Evolutionary conservation across 2,797 vertebrate species (phyloP).

Genomic region (Spinibarbus caldwelli): DNA sequence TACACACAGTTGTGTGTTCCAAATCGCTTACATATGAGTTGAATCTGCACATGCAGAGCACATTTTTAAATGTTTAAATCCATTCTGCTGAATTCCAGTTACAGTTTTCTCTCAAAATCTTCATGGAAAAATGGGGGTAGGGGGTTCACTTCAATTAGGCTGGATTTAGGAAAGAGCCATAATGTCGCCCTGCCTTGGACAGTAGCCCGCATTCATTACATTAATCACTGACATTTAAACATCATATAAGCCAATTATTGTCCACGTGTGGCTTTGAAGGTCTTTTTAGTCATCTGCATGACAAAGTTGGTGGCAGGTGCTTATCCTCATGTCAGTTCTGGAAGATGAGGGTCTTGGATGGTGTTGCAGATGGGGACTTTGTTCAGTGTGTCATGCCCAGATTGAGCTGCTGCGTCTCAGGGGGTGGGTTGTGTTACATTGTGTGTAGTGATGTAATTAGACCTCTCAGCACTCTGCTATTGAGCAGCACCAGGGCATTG

Average conservation of each 20-base stretch:
- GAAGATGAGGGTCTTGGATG: conserved; percentile 7
- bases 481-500: conserved; percentile 57
- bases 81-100: neutral
- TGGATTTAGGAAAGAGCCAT: neutral
- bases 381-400: conserved; percentile 51
- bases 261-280: neutral
- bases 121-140: too few species aligned
- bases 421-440: conserved; percentile 68
- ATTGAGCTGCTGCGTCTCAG: conserved; percentile 64
- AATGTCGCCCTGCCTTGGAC: conserved; percentile 4
- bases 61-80: neutral
- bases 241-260: neutral
- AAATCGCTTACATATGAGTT: too few species aligned
- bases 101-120: neutral
- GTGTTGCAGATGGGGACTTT: conserved; percentile 39
- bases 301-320: conserved; percentile 24
- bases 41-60: too few species aligned
- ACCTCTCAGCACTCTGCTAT: conserved; percentile 60
- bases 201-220: neutral
- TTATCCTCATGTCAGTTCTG: neutral
- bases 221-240: conserved; percentile 19
- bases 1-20: neutral
- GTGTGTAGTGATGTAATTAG: conserved; percentile 73
- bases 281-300: neutral
- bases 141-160: neutral